A percentile compares a stretch with the other conserved stretches of the same genome.
Conservation (phyloP, 2,113 vertebrate genomes). For the Charadrius vociferus region DNA sequence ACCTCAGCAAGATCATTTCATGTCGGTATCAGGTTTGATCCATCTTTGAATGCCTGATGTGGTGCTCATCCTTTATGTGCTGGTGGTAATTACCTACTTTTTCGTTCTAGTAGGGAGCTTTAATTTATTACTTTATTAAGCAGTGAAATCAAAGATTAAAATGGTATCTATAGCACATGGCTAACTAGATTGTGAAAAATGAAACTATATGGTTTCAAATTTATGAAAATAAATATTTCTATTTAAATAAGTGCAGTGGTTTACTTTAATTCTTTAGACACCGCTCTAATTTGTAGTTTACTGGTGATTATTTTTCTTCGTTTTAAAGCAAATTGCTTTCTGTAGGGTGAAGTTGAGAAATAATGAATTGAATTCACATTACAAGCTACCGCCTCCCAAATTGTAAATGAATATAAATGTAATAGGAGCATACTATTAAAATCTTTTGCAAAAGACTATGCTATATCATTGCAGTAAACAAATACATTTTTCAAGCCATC, state of each 20-base stretch:
- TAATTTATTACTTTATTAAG: slow-evolving; percentile 63
- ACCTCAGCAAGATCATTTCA: not conserved
- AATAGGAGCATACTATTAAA: slow-evolving; percentile 2
- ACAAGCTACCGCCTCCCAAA: slow-evolving; percentile 9
- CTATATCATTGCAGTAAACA: not conserved
- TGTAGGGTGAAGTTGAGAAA: slow-evolving; percentile 20
- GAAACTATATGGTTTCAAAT: slow-evolving; percentile 23
- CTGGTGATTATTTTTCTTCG: slow-evolving; percentile 55
- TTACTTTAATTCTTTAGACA: slow-evolving; percentile 60
- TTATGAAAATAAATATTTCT: slow-evolving; percentile 60
- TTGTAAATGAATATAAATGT: slow-evolving; percentile 48
- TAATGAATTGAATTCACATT: slow-evolving; percentile 62
- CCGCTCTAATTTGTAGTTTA: slow-evolving; percentile 52
- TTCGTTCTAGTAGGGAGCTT: slow-evolving; percentile 56
- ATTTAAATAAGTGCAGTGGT: slow-evolving; percentile 43
- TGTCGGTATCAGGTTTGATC: not conserved
- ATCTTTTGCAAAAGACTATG: not conserved
- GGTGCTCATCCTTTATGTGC: slow-evolving; percentile 56
- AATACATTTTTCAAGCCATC: slow-evolving; percentile 18
- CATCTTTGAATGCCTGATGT: slow-evolving; percentile 17
- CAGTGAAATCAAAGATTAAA: slow-evolving; percentile 65
- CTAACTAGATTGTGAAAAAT: slow-evolving; percentile 61
- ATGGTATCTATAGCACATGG: not conserved
- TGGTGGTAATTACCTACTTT: slow-evolving; percentile 71
- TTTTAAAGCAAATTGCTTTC: slow-evolving; percentile 55